Conservation (phyloP, 2,797 vertebrate species). For the Chloroceryle inda region DNA sequence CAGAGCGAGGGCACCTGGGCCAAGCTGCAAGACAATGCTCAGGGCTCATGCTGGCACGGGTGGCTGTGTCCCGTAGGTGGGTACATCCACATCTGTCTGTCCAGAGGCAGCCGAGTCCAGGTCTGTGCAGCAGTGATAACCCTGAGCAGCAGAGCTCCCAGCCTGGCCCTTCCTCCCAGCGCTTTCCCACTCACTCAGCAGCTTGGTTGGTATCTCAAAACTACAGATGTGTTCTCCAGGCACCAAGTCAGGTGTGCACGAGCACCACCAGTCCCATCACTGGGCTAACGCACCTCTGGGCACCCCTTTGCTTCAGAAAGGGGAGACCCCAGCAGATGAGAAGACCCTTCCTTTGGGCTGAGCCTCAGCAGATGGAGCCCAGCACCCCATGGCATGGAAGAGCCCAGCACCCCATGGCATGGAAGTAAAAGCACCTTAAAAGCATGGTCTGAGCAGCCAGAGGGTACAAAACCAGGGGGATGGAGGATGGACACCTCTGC, state of each 20-base stretch:
- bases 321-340: not conserved
- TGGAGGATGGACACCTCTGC: not conserved
- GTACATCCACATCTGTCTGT: not conserved
- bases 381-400: not conserved
- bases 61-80: accelerated
- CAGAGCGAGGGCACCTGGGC: accelerated
- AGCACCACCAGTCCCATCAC: not conserved
- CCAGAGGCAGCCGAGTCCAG: not conserved
- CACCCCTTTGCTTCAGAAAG: not conserved
- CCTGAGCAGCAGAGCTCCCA: not conserved
- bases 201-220: not conserved
- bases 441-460: not conserved
- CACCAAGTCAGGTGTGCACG: not conserved
- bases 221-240: not conserved
- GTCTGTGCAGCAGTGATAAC: too few species aligned
- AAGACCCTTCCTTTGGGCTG: not conserved
- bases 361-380: not conserved
- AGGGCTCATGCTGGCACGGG: not conserved
- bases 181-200: not conserved
- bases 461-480: not conserved
- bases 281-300: accelerated
- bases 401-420: too few species aligned
- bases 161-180: too few species aligned
- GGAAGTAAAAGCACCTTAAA: not conserved
- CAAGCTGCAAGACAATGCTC: not conserved